Evolutionary conservation across 2,797 vertebrate genomes (phyloP), one percentile per base, ranked within the genome.

Genomic region (Lepidocolaptes lacrymiger): DNA sequence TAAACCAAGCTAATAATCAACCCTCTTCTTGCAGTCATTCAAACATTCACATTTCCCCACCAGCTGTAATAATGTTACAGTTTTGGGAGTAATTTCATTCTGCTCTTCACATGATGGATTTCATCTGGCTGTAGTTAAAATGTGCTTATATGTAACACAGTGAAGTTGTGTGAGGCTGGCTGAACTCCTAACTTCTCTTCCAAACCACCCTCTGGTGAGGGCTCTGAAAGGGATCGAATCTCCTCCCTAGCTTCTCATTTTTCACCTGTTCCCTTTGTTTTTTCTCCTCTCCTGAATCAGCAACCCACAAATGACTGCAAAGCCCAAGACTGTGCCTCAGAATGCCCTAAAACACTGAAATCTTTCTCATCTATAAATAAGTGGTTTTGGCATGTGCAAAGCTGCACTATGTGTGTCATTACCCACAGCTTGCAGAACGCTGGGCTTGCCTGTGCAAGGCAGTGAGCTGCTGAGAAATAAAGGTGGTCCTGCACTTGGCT

Each of bases 1-100:
- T 94, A 96, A 95, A 91, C 74, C 71, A 94, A 95, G 95, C 67
- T 97, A 96, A 96, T 96, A 76, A 95, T 95, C 95, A 97, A 94
- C 83, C 34, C 44, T 85, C 52, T 88, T 76, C 91, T 88, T 88
- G 59, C 43, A 91, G 83, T 73, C 91, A 86, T 86, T 96, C 83
- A 91, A 93, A 93, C 62, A 78, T 95, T 73, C 28, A 37, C 74
- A 69, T 95, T 94, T 95, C 69, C 69, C 76, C 80, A 86, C 34
- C 0, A 0, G 67, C 82, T 93, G 14, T 90, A 84, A 89, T 59
- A 79, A 82, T 56, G 69, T 80, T 85, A 46, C 23, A 48, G 88
- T 86, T 95, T 66, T 36, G 63, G 55, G 71, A 76, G 68, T 52
- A 73, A 68, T 90, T 94, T 94, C 75, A 39, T 77, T 92, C 76